phyloP scores from a whole-genome alignment of 2,113 vertebrate genomes.

The Brienomyrus brachyistius region DNA sequence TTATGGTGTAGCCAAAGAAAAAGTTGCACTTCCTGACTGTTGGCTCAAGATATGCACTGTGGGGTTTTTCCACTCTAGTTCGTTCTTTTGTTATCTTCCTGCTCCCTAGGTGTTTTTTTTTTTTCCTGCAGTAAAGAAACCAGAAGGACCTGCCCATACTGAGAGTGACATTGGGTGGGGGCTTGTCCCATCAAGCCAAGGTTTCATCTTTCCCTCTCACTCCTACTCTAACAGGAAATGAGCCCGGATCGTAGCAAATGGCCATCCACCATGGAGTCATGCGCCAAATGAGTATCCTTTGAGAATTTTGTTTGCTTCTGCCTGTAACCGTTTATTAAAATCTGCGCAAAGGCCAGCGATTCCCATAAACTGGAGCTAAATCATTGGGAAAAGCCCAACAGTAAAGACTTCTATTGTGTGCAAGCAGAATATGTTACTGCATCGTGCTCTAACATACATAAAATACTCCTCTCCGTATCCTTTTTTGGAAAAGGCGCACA shows the following conservation, averaged over 20 bases:
- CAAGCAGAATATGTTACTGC: not conserved
- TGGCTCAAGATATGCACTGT: constrained; percentile 9
- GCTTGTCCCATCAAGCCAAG: not conserved
- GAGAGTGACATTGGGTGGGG: not conserved
- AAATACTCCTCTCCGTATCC: not conserved
- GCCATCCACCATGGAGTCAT: constrained; percentile 12
- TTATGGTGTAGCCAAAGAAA: not conserved
- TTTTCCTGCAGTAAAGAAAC: not conserved
- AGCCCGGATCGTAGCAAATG: not conserved
- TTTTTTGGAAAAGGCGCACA: not conserved
- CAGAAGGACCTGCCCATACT: not conserved
- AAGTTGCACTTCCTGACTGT: constrained; percentile 42
- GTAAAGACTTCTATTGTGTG: not conserved
- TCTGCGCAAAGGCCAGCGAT: not conserved
- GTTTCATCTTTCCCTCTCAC: not conserved
- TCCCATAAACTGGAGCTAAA: not conserved
- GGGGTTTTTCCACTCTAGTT: not conserved
- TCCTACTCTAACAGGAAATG: constrained; percentile 2
- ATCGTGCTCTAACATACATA: not conserved
- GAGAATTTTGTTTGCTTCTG: not conserved
- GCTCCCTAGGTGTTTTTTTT: constrained; percentile 4
- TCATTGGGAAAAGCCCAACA: not conserved
- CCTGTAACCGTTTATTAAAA: not conserved
- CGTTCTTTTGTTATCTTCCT: constrained; percentile 29
- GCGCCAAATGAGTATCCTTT: not conserved